Evolutionary conservation across 1,140 invertebrate species (phyloP).

Genomic region (Magallana angulata): DNA sequence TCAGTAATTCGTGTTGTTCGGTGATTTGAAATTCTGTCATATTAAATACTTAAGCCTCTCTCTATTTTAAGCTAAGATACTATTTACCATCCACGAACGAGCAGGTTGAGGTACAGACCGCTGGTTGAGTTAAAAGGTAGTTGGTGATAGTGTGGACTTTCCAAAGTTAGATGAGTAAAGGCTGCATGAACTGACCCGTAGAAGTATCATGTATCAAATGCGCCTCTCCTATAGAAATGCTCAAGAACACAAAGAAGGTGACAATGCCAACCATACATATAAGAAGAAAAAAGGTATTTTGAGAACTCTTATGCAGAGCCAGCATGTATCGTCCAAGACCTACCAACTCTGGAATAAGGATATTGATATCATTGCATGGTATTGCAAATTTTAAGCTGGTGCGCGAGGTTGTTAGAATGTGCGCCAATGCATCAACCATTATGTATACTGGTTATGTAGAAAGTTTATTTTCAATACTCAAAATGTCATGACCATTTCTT

Average conservation of each 20-base stretch:
- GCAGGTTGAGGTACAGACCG: conserved; percentile 3
- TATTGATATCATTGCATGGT: background rate
- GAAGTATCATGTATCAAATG: background rate
- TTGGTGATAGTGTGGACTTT: background rate
- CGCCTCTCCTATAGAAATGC: background rate
- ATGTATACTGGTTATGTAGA: no score
- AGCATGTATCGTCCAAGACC: background rate
- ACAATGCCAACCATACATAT: background rate
- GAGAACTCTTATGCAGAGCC: conserved; percentile 3
- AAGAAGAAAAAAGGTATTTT: background rate
- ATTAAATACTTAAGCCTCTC: background rate
- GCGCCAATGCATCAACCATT: no score
- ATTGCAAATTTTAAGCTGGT: conserved; percentile 3
- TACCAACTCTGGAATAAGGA: conserved; percentile 6
- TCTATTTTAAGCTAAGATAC: background rate
- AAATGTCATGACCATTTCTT: no score
- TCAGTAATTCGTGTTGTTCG: no score
- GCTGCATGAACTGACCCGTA: background rate
- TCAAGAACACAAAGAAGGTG: conserved; percentile 1
- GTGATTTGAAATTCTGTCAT: no score
- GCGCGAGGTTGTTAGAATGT: no score
- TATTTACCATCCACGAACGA: background rate
- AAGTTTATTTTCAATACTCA: no score
- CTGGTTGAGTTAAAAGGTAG: background rate
- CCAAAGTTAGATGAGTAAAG: background rate